Conservation (phyloP, 2,797 vertebrate genomes). For the Myoxocephalus aenaeus region DNA sequence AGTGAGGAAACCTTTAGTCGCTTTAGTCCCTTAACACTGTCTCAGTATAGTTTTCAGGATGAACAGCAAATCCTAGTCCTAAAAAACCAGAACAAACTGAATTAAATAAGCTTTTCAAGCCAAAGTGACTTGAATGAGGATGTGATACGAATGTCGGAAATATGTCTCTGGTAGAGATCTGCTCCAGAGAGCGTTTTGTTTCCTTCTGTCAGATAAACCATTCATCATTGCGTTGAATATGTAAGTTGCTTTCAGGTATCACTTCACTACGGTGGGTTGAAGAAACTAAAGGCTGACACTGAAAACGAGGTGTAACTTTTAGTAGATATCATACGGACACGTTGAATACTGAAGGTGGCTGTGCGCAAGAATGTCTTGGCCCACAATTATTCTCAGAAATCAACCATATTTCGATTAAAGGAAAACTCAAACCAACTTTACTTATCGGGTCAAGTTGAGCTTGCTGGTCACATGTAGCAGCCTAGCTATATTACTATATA, state of each 20-base stretch:
- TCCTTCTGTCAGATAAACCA: slow-evolving; percentile 3
- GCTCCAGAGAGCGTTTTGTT: background rate
- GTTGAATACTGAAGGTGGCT: no score
- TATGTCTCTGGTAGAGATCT: background rate
- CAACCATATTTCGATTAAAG: background rate
- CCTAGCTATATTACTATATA: background rate
- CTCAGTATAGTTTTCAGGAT: background rate
- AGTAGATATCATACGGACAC: no score
- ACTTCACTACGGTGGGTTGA: background rate
- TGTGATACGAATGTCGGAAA: background rate
- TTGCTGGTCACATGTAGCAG: background rate
- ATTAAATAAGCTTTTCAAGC: background rate
- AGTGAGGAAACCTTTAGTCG: background rate
- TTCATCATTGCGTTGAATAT: background rate
- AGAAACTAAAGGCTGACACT: background rate
- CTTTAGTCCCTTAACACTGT: background rate
- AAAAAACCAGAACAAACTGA: background rate
- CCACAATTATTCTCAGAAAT: background rate
- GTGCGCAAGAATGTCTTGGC: background rate
- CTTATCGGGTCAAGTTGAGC: background rate
- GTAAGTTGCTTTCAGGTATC: background rate
- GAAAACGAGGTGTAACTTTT: background rate
- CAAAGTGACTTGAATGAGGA: background rate
- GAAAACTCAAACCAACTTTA: background rate
- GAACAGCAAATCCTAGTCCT: background rate